phyloP scores from a whole-genome alignment of 2,797 vertebrate species.

The Pempheris klunzingeri region DNA sequence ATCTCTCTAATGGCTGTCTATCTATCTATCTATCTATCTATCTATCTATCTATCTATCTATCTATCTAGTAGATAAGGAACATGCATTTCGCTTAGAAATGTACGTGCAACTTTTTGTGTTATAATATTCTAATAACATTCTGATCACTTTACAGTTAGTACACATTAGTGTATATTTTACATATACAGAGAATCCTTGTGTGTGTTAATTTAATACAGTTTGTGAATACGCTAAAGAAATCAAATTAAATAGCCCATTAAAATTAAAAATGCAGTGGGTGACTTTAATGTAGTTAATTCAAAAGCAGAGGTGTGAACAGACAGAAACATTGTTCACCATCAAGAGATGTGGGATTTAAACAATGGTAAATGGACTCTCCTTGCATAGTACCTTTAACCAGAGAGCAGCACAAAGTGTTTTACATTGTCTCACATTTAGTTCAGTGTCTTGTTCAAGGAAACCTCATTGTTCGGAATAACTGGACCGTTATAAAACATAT shows the following conservation, averaged over 20 bases:
- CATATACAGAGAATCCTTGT: background rate
- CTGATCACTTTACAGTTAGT: background rate
- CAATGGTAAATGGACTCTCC: background rate
- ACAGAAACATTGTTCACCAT: background rate
- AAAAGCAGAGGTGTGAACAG: background rate
- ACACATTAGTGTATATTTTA: background rate
- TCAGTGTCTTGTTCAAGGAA: no score
- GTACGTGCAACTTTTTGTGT: background rate
- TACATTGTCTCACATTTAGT: background rate
- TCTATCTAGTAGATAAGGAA: background rate
- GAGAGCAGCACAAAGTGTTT: background rate
- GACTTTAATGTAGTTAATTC: background rate
- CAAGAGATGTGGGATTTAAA: constrained; percentile 1
- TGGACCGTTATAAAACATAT: no score
- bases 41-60: background rate
- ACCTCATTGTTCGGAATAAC: no score
- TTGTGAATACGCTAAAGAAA: background rate
- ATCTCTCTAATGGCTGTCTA: background rate
- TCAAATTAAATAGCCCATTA: no score
- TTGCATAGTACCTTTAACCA: background rate
- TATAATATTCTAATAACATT: background rate
- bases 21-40: no score
- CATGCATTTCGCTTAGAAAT: background rate
- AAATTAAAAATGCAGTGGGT: background rate
- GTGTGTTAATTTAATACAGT: background rate